These are phyloP conservation scores for Trypoxylon attenuatum DNA, from an alignment of 2,888 invertebrate species.

Conservation along the genomic window DNA sequence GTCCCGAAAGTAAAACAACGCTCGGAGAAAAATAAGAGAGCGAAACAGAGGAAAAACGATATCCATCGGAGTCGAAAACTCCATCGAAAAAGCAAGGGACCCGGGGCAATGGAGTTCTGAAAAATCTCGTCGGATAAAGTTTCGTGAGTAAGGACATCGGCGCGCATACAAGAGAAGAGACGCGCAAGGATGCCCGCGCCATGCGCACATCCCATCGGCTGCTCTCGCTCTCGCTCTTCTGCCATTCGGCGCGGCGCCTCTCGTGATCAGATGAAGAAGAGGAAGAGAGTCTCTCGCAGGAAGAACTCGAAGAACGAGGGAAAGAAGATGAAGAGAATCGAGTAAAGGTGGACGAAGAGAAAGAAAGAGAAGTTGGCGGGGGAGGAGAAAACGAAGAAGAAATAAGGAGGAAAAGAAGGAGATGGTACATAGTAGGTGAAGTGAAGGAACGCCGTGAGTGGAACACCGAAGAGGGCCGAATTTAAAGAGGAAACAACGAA, in stretches of 20 bases:
- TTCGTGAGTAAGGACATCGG: conserved; percentile 42
- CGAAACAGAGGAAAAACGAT: conserved; percentile 1
- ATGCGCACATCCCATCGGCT: conserved; percentile 49
- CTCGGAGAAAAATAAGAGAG: background rate
- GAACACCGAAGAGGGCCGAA: conserved; percentile 17
- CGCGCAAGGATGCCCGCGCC: conserved; percentile 57
- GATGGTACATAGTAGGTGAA: conserved; percentile 14
- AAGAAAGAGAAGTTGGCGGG: background rate
- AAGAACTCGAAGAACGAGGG: conserved; percentile 23
- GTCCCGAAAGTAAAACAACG: conserved; percentile 1
- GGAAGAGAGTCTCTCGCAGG: too few species aligned
- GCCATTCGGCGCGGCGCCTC: too few species aligned
- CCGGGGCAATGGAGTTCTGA: conserved; percentile 18
- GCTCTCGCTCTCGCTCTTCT: conserved; percentile 24
- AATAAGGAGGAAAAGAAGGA: conserved; percentile 16
- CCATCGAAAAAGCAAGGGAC: conserved; percentile 10
- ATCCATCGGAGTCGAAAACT: conserved; percentile 14
- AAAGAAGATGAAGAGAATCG: background rate
- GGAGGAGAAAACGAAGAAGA: conserved; percentile 29
- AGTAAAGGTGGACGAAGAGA: conserved; percentile 11
- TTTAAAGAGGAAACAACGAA: conserved; percentile 30
- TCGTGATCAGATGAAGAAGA: conserved; percentile 14
- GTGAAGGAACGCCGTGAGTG: conserved; percentile 9
- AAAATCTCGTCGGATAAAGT: conserved; percentile 42
- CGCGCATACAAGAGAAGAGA: conserved; percentile 36